Percentiles rank a stretch among this genome's conserved stretches.
These are phyloP conservation scores for Epizoanthus ramosus DNA, from an alignment of 92 coral and sea anemone species.

Conservation along the genomic window DNA sequence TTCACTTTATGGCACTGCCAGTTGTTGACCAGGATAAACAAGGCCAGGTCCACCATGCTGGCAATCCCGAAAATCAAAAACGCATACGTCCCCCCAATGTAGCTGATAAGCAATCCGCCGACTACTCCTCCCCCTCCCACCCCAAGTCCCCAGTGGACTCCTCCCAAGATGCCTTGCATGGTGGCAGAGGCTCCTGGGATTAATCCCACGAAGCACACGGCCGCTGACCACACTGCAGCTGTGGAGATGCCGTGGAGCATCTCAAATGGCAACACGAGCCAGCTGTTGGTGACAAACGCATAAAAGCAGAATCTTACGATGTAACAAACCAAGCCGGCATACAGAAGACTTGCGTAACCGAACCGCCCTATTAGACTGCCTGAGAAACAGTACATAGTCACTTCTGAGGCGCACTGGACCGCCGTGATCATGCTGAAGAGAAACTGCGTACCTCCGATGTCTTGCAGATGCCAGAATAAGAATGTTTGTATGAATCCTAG, in stretches of 20 bases:
- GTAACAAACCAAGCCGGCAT: conserved; percentile 73
- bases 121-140: conserved; percentile 87
- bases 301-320: conserved; percentile 82
- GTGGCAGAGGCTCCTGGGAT: conserved; percentile 85
- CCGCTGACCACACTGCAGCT: conserved; percentile 95
- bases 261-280: conserved; percentile 88
- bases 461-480: conserved; percentile 89
- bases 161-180: conserved; percentile 89
- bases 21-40: conserved; percentile 73
- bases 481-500: conserved; percentile 83
- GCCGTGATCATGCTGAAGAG: conserved; percentile 81
- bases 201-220: conserved; percentile 86
- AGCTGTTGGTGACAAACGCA: conserved; percentile 80
- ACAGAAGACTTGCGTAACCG: conserved; percentile 78
- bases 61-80: conserved; percentile 75
- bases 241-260: conserved; percentile 85
- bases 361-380: conserved; percentile 69
- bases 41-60: conserved; percentile 60
- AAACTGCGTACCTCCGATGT: conserved; percentile 95
- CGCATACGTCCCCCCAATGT: conserved; percentile 68
- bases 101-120: conserved; percentile 84
- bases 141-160: conserved; percentile 93
- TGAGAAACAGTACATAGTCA: conserved; percentile 61
- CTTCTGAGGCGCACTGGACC: conserved; percentile 85
- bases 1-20: conserved; percentile 22